Evolutionary conservation across 2,888 invertebrate genomes (phyloP), one percentile per base, ranked within the genome.

Genomic region (Platycheirus rosarum): DNA sequence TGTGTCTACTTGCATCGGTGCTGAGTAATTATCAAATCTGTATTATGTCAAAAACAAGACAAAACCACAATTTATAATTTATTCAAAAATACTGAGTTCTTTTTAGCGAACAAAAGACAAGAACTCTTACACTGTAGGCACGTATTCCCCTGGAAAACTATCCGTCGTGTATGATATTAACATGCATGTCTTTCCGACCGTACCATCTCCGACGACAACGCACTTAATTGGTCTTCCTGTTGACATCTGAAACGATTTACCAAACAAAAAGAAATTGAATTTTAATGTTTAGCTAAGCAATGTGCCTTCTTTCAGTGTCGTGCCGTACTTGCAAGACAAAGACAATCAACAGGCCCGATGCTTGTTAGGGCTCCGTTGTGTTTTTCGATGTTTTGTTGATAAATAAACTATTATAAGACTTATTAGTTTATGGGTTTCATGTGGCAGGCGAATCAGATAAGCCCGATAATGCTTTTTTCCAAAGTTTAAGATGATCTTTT

Each of bases 1-100:
- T 85, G 98, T 97, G 92, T 99, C 99, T 75, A 98, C 98, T 87
- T 97, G 97, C 97, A 99, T 97, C 53, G 98, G 98, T 53, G 98
- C 98, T 48, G 98, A 98, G 91, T 99, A 99, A 92, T 99, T 99
- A 91, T 99, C 99, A 92, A 99, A 99, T 87, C 98, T 87, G 77
- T 8, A 46, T n/a, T 32, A 7, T 44, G 65, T 66, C 11, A 2
- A 37, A 37, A 40, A 60, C 1, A 23, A 13, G 7, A 48, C 13
- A 76, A 71, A 69, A 57, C 57, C 77, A 9, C 29, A 29, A 7
- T 11, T 16, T 29, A n/a, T 20, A 20, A 18, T 53, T 20, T 18
- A 63, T 62, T 5, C 13, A 53, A 37, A 71, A 5, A n/a, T 23
- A 11, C 18, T 7, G 5, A 8, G 29, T 44, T 44, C 3, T 2